Percentiles rank a stretch among this genome's conserved stretches.
These are phyloP conservation scores for Leptobrachium ailaonicum DNA, from an alignment of 2,113 vertebrate genomes.

Conservation along the genomic window DNA sequence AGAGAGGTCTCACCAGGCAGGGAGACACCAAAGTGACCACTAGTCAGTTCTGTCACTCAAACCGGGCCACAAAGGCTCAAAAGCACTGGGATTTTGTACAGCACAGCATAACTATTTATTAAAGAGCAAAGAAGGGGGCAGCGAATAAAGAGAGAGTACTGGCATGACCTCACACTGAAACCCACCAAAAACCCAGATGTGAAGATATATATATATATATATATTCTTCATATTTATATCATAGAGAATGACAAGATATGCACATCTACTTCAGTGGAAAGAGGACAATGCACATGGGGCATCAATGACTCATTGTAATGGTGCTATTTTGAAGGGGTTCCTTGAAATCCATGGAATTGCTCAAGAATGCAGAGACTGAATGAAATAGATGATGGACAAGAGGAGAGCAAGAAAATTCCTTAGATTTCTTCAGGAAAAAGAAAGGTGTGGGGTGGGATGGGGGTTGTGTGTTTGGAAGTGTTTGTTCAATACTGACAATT, in stretches of 20 bases:
- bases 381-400: conserved; percentile 37
- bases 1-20: conserved; percentile 79
- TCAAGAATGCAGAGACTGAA: conserved; percentile 44
- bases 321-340: conserved; percentile 19
- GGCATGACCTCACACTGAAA: conserved; percentile 25
- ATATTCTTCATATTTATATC: conserved; percentile 7
- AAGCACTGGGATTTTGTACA: conserved; percentile 78
- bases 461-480: not conserved
- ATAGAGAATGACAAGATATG: conserved; percentile 10
- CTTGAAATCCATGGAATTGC: conserved; percentile 16
- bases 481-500: conserved; percentile 23
- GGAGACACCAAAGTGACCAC: conserved; percentile 88
- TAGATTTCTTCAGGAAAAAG: conserved; percentile 17
- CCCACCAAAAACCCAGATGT: conserved; percentile 27
- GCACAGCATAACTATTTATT: conserved; percentile 85
- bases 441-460: conserved; percentile 3
- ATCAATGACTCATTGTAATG: conserved; percentile 29
- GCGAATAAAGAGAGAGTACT: conserved; percentile 29
- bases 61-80: conserved; percentile 60
- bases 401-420: conserved; percentile 27
- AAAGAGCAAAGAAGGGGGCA: conserved; percentile 22
- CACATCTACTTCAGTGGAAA: not conserved
- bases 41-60: conserved; percentile 30
- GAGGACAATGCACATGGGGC: not conserved
- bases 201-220: conserved; percentile 5